phyloP scores from a whole-genome alignment of 2,113 vertebrate species.

The Leptodactylus fuscus region DNA sequence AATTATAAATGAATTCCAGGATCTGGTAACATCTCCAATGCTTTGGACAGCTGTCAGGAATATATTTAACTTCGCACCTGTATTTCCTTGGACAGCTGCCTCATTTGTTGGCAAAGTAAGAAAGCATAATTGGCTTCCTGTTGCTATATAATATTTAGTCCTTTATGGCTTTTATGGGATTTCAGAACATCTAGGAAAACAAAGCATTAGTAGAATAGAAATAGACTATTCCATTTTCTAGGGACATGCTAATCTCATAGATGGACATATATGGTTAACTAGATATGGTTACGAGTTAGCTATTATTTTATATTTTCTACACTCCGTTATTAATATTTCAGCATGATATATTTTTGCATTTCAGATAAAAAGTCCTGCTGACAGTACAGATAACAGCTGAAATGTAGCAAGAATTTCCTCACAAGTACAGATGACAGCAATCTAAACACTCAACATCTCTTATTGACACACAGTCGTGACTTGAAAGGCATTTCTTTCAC shows the following conservation, averaged over 20 bases:
- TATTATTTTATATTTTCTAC: background rate
- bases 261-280: background rate
- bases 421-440: background rate
- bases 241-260: too few relatives aligned
- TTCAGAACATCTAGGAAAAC: background rate
- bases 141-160: background rate
- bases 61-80: conserved; percentile 35
- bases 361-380: too few relatives aligned
- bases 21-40: conserved; percentile 5
- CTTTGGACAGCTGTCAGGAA: conserved; percentile 41
- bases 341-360: background rate
- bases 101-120: conserved; percentile 27
- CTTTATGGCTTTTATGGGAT: background rate
- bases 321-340: background rate
- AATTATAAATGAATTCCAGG: conserved; percentile 16
- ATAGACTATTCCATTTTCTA: background rate
- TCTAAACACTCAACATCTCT: background rate
- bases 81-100: conserved; percentile 32
- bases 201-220: background rate
- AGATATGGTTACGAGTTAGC: background rate
- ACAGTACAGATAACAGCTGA: background rate
- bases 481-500: background rate
- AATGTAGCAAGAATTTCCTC: too few relatives aligned
- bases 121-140: conserved; percentile 27
- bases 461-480: background rate